Base-by-base conservation (phyloP, 1,140 invertebrate species). In the Atta texana region DNA sequence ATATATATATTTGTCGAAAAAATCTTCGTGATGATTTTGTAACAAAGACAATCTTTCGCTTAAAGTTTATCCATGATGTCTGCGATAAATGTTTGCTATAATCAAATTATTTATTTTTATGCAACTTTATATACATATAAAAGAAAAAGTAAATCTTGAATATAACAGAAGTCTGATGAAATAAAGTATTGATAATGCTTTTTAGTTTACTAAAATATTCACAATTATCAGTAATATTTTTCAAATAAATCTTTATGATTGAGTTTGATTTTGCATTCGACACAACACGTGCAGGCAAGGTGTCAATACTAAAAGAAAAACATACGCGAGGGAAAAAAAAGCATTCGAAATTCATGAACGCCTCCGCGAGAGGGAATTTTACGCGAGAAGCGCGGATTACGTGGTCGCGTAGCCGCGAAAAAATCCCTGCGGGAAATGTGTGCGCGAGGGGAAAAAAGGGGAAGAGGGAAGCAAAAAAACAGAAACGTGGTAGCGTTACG, bases 321-420 rank as follows among this genome's bases (percentile, higher is more conserved):
- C 4, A 34, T 2, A 28, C 28, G 31, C n/a, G 55, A 51, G 69
- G 39, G 24, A 61, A 51, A 69, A 44, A 44, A 69, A 51, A 69
- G 24, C 34, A 21, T 16, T 2, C 55, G 14, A 75, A 61, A 74
- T 75, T 74, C 55, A 21, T 28, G 24, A 34, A 74, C 34, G 21
- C 24, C 49, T 39, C 49, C 21, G 49, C 64, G 51, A 81, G 49
- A 69, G 64, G 31, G 31, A 81, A 81, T 81, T 81, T 71, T 31
- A 68, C 64, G 49, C 63, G 80, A 49, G 80, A 74, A 10, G 55
- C 55, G 68, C 69, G 55, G 80, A 74, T 84, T 84, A 84, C 69
- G 80, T 63, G 69, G 69, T 84, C 69, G 80, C 55, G 80, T 74
- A 84, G 55, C 80, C 55, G 69, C 80, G 80, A 84, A 84, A 84